Base-by-base conservation (phyloP, 1,140 invertebrate species). In the Medauroidea extradentata region DNA sequence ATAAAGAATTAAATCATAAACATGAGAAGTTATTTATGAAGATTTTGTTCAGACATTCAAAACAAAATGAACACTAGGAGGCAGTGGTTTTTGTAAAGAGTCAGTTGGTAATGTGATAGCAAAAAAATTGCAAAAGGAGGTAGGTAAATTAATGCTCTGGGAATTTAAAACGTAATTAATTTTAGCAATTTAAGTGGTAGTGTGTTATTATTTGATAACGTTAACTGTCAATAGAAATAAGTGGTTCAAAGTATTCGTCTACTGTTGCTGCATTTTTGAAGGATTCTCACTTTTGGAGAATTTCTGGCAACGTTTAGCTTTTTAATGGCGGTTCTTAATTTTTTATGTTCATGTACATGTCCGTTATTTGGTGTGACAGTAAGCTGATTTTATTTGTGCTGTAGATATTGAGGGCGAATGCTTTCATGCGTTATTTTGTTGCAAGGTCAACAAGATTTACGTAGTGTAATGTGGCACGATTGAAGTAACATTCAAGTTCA, bases 21-120 rank as follows among this genome's bases (percentile, higher is more conserved):
- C 4, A 11, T 34, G 4, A 34, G 11, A 7, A 7, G 4, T 34
- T 34, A 11, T 34, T 7, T 34, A 34, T 34, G 5, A 34, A 34
- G 4, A 34, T 34, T 34, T 34, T 34, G 29, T 34, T n/a, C n/a
- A n/a, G n/a, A n/a, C 29, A 34, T 34, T n/a, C n/a, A 34, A 34
- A 34, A 34, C 4, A 7, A 11, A 34, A 34, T 34, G 4, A 34
- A 11, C 11, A 34, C 11, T n/a, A n/a, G 29, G 29, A 7, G 5
- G 29, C 29, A 34, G 29, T 34, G 29, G 29, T 34, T 34, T 34
- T 34, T n/a, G 29, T 34, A 44, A 76, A 79, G 76, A 75, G 75
- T 77, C 76, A 76, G 74, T 75, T 78, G 77, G 75, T 74, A 72
- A 75, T 78, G 76, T 78, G 75, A 79, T 79, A 76, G 78, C 73